phyloP scores from a whole-genome alignment of 30 jellyfish, hydroid and myxozoan species.

The Clytia hemisphaerica region DNA sequence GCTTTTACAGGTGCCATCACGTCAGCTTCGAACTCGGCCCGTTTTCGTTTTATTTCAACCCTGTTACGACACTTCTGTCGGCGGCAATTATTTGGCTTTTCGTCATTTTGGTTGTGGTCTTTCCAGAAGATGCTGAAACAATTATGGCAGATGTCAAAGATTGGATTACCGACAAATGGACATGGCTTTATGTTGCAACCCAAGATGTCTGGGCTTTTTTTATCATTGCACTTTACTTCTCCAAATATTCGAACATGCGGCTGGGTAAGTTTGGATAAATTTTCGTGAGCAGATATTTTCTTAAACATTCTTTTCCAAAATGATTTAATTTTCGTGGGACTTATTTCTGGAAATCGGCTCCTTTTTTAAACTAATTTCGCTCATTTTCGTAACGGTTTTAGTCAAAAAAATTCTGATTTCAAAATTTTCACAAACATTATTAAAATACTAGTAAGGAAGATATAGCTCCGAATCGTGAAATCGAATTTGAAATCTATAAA shows the following conservation, averaged over 20 bases:
- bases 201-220: constrained; percentile 89
- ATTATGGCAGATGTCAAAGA: constrained; percentile 44
- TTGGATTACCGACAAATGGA: constrained; percentile 83
- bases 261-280: no score
- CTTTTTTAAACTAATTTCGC: no score
- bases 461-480: no score
- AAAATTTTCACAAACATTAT: no score
- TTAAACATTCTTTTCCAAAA: no score
- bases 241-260: constrained; percentile 58
- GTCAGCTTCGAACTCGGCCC: constrained; percentile 47
- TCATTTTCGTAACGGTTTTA: no score
- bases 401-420: no score
- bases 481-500: no score
- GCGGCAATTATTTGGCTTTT: constrained; percentile 81
- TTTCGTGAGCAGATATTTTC: no score
- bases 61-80: constrained; percentile 57
- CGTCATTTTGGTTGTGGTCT: constrained; percentile 59
- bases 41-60: constrained; percentile 56
- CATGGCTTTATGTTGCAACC: constrained; percentile 93
- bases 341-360: no score
- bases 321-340: no score
- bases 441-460: no score
- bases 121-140: constrained; percentile 37
- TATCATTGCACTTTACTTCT: constrained; percentile 58
- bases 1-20: constrained; percentile 33